phyloP scores from a whole-genome alignment of 2,113 vertebrate genomes.

The Paratilapia polleni region DNA sequence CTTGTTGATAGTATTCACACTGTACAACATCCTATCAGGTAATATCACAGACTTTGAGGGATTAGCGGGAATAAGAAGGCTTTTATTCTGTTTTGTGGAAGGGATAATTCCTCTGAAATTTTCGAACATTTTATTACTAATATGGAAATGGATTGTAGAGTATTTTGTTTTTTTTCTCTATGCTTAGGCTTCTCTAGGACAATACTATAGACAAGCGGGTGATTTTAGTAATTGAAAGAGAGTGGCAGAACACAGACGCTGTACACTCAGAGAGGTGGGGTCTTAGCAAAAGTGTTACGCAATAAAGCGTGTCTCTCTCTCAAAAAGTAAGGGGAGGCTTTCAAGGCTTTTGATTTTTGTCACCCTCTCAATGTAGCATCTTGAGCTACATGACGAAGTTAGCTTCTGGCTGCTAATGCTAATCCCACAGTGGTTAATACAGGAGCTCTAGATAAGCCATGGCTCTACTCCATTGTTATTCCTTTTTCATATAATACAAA shows the following conservation, averaged over 20 bases:
- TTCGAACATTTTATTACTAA: constrained; percentile 77
- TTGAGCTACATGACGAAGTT: constrained; percentile 7
- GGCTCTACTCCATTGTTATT: constrained; percentile 71
- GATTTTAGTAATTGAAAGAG: constrained; percentile 47
- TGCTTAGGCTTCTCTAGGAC: constrained; percentile 62
- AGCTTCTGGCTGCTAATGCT: constrained; percentile 37
- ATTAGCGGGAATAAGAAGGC: constrained; percentile 80
- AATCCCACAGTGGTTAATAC: constrained; percentile 60
- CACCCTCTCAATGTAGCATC: background rate
- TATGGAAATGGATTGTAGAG: constrained; percentile 77
- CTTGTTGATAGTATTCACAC: constrained; percentile 77
- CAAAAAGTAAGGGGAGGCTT: background rate
- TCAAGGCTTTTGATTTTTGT: constrained; percentile 10
- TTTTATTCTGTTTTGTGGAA: constrained; percentile 74
- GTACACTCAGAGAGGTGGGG: background rate
- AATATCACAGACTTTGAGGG: constrained; percentile 80
- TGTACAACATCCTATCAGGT: constrained; percentile 79
- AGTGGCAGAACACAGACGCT: background rate
- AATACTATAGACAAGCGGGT: constrained; percentile 21
- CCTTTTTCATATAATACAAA: constrained; percentile 53
- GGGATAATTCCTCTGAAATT: constrained; percentile 78
- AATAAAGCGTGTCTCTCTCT: background rate
- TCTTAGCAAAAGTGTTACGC: background rate
- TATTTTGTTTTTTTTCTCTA: constrained; percentile 38
- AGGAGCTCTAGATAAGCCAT: constrained; percentile 67